Conservation (phyloP, 2,113 vertebrate species). For the Polypterus senegalus region DNA sequence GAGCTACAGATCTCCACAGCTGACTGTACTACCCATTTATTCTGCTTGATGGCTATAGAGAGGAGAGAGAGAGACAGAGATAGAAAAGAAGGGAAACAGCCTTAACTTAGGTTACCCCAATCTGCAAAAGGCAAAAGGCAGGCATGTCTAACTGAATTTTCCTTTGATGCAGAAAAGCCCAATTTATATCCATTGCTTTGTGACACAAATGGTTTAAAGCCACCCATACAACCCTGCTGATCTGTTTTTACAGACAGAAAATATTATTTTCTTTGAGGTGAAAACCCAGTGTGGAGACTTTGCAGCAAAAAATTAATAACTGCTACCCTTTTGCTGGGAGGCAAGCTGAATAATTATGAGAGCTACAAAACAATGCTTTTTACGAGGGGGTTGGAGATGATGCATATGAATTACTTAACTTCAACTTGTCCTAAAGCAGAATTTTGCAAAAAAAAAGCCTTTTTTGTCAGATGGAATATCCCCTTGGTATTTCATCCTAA, state of each 20-base stretch:
- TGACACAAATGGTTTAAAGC: too few relatives aligned
- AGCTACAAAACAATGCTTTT: slow-evolving; percentile 28
- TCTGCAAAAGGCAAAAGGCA: too few relatives aligned
- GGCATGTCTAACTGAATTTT: too few relatives aligned
- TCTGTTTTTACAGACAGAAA: slow-evolving; percentile 1
- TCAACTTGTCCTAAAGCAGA: slow-evolving; percentile 39
- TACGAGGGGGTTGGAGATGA: slow-evolving; percentile 37
- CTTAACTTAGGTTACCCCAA: too few relatives aligned
- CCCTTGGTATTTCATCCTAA: slow-evolving; percentile 38
- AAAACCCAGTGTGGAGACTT: slow-evolving; percentile 9
- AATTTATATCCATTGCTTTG: too few relatives aligned
- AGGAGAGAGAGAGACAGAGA: too few relatives aligned
- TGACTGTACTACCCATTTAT: too few relatives aligned
- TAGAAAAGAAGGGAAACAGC: too few relatives aligned
- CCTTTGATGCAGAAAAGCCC: too few relatives aligned
- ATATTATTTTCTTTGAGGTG: slow-evolving; percentile 10
- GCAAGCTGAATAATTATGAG: slow-evolving; percentile 26
- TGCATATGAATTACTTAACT: slow-evolving; percentile 55
- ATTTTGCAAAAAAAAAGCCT: slow-evolving; percentile 44
- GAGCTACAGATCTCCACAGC: too few relatives aligned
- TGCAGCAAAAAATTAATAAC: slow-evolving; percentile 18
- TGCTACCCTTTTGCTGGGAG: slow-evolving; percentile 24
- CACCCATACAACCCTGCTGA: background rate
- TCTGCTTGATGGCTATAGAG: too few relatives aligned
- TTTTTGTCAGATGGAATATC: slow-evolving; percentile 40